Base-by-base conservation (phyloP, 2,113 vertebrate genomes). In the Progne subis region DNA sequence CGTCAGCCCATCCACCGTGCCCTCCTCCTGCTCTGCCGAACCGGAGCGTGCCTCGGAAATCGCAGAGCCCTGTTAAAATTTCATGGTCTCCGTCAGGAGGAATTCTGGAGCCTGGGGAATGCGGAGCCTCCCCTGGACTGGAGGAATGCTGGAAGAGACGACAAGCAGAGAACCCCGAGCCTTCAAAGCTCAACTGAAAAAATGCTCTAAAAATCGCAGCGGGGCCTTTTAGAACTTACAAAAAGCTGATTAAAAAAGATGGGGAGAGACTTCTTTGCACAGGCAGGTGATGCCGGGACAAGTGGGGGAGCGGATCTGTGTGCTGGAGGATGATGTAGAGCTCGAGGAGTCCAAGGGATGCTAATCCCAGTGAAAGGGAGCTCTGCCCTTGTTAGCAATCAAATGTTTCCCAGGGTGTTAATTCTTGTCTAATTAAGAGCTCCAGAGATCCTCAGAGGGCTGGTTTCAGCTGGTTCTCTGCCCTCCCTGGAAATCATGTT, bases 391-490 rank as follows among this genome's bases (percentile, higher is more conserved):
- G 50, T 61, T 80, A 93, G 76, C 55, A 90, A 90, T 37, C 63
- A 46, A 18, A 29, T 18, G 18, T 44, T 92, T 94, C 94, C 85
- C 92, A 15, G 47, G 63, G 56, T 31, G 72, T 90, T 93, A 86
- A 90, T 95, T 93, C 68, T 31, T n/a, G 47, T 59, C 94, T 86
- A 90, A 94, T 94, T 94, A 97, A 86, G 80, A 93, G 76, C 88
- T 86, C 18, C 2, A 2, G 80, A 78, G 82, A 18, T 12, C 32
- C 64, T 9, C 82, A 44, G 68, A 81, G 79, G 56, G 29, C 90
- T 44, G 68, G 43, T 60, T 94, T 87, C 80, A 75, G 82, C 76
- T 37, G 46, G 12, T 82, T 95, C 32, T 34, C 71, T 59, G 41
- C 79, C 34, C 64, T 85, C 94, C 47, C 68, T 92, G 92, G 86